Conservation (phyloP, 2,888 invertebrate genomes). For the Sarcophaga carnaria region DNA sequence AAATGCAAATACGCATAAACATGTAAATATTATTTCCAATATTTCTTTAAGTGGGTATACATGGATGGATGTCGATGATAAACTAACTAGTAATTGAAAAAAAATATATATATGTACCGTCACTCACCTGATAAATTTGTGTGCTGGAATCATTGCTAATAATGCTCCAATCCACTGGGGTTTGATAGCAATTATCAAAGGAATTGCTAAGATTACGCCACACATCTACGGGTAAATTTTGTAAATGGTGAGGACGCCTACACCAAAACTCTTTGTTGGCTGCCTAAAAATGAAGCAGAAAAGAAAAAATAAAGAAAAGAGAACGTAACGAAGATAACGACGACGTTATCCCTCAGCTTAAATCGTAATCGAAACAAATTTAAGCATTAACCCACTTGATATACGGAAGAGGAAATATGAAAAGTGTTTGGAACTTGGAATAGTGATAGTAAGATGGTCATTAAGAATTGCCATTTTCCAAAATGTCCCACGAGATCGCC, state of each 20-base stretch:
- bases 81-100: too few species aligned
- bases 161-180: constrained; percentile 82
- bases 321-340: not conserved
- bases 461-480: constrained; percentile 89
- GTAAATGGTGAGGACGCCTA: constrained; percentile 84
- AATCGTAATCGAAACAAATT: not conserved
- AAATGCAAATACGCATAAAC: not conserved
- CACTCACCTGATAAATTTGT: constrained; percentile 74
- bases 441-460: constrained; percentile 88
- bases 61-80: too few species aligned
- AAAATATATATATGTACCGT: too few species aligned
- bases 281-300: constrained; percentile 81
- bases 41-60: too few species aligned
- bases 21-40: not conserved
- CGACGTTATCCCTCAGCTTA: not conserved
- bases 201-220: constrained; percentile 89
- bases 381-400: constrained; percentile 83
- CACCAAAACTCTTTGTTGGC: constrained; percentile 88
- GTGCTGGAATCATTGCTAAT: constrained; percentile 71
- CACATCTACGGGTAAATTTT: constrained; percentile 82
- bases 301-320: not conserved
- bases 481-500: constrained; percentile 88
- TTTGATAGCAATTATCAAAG: constrained; percentile 84
- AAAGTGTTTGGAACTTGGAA: constrained; percentile 91
- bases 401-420: constrained; percentile 90